Evolutionary conservation across 2,113 vertebrate genomes (phyloP).

Genomic region (Mustela nigripes): DNA sequence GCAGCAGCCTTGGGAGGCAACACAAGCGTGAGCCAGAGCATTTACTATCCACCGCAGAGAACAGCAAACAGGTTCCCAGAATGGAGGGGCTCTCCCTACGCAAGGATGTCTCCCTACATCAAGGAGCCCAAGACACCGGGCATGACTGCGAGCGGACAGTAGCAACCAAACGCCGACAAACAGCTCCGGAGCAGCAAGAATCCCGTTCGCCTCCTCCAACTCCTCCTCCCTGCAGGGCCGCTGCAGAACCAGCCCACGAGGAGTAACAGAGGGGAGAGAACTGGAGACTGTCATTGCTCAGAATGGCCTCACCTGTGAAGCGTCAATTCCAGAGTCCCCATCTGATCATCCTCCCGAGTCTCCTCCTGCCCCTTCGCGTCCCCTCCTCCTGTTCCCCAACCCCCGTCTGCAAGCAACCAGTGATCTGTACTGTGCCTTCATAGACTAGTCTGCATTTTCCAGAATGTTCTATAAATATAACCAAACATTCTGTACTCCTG

Average conservation of each 20-base stretch:
- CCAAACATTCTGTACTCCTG: not conserved
- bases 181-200: not conserved
- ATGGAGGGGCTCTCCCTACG: not conserved
- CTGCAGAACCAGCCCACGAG: not conserved
- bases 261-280: fast-evolving
- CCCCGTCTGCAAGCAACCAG: not conserved
- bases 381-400: not conserved
- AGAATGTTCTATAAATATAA: not conserved
- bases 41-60: not conserved
- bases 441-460: not conserved
- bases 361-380: not conserved
- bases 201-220: not conserved
- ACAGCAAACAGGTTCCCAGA: not conserved
- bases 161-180: not conserved
- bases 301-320: too few species aligned
- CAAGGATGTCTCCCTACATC: not conserved
- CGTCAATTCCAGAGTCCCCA: not conserved
- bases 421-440: not conserved
- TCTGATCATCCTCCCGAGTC: not conserved
- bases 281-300: not conserved
- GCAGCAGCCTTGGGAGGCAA: not conserved
- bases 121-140: not conserved
- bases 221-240: not conserved
- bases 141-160: not conserved
- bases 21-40: not conserved